phyloP scores from a whole-genome alignment of 2,113 vertebrate species.

The Dipodomys stephensi region DNA sequence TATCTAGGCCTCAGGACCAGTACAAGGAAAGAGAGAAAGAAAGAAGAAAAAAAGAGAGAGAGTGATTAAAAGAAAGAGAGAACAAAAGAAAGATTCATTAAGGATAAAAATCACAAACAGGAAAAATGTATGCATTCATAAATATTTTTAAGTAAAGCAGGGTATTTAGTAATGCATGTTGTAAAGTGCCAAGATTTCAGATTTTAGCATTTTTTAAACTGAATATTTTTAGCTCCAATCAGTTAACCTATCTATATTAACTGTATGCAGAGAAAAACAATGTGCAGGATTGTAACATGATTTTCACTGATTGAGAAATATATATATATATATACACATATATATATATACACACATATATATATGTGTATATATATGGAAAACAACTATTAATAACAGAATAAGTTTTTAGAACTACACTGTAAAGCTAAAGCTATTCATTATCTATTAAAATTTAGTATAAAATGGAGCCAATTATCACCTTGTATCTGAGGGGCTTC shows the following conservation, averaged over 20 bases:
- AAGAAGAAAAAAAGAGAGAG: no score
- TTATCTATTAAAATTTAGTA: not conserved
- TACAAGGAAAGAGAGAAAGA: no score
- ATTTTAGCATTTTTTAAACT: constrained; percentile 32
- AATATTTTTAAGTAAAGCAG: not conserved
- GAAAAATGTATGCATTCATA: not conserved
- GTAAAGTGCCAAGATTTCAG: not conserved
- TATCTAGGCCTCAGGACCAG: no score
- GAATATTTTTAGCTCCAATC: not conserved
- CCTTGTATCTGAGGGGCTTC: not conserved
- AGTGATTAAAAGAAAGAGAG: no score
- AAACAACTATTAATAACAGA: not conserved
- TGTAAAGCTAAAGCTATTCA: not conserved
- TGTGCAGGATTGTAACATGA: not conserved
- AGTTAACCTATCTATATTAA: not conserved
- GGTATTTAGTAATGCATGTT: not conserved
- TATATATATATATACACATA: not conserved
- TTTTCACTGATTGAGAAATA: constrained; percentile 24
- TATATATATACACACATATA: not conserved
- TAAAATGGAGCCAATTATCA: not conserved
- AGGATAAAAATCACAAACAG: not conserved
- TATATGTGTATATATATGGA: not conserved
- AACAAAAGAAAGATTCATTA: not conserved
- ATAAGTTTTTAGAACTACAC: not conserved
- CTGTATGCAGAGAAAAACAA: not conserved